Evolutionary conservation across 2,888 invertebrate species (phyloP), one percentile per base, ranked within the genome.

Genomic region (Matsumyia berberina): DNA sequence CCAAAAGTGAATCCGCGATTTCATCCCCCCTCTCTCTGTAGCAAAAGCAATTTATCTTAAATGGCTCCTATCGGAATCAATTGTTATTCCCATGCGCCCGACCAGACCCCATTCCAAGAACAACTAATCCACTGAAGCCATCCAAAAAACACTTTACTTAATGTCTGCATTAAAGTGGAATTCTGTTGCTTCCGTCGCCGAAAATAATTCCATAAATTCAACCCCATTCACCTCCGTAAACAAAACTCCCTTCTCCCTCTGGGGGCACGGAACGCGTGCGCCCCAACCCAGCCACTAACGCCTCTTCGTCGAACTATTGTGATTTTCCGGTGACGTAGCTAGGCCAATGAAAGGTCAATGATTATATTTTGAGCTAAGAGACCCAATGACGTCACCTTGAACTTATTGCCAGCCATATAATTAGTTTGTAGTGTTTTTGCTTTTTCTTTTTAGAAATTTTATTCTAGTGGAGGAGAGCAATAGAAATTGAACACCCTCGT

Each of bases 321-420:
- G 60, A 78, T 55, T 67, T 73, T 51, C 60, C 78, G 15, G 39
- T 72, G 82, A 78, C 77, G 81, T 81, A 39, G 17, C 37, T 35
- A 19, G 46, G 46, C 42, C 55, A 62, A 55, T 57, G 66, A 67
- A 78, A 83, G 72, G 82, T 78, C 78, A 78, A 73, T 69, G 55
- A 73, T 67, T 60, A 78, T 67, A 60, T 44, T 73, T 77, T 53
- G 12, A 64, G 15, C 2, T 64, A 31, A 66, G 44, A 51, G 17
- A 9, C 46, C 49, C 15, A 69, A 46, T 74, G 77, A 67, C 82
- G 82, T 83, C 66, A 73, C 9, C 31, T 1, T 8, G 15, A 46
- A 11, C 39, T 42, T n/a, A 42, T 17, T 44, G 74, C 51, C 31
- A 19, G 31, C 12, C 42, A 37, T 33, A 33, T 62, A 46, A 74